A percentile compares a stretch with the other conserved stretches of the same genome.
These are phyloP conservation scores for crab-eating macaque (Macaca fascicularis) DNA, from an alignment of 2,113 vertebrate genomes.

Conservation along the genomic window DNA sequence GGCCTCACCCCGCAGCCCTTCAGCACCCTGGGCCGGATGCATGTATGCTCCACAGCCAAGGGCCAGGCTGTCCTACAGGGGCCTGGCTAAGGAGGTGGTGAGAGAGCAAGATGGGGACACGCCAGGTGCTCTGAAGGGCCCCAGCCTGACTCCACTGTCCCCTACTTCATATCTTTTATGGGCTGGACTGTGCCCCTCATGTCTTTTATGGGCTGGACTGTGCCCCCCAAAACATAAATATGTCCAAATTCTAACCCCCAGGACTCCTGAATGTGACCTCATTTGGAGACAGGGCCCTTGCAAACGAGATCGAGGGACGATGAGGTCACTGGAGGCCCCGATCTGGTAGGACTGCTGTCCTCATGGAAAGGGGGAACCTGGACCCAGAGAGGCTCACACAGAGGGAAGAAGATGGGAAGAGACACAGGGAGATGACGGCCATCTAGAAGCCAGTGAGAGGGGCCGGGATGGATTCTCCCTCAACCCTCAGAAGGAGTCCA, in stretches of 20 bases:
- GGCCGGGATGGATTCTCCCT: neutral
- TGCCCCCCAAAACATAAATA: neutral
- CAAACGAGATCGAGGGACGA: neutral
- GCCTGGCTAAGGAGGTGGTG: neutral
- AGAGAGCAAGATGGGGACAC: neutral
- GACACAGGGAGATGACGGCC: neutral
- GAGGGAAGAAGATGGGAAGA: neutral
- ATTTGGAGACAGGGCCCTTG: neutral
- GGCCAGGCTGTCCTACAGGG: neutral
- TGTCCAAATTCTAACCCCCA: neutral
- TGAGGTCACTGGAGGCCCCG: neutral
- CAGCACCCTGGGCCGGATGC: neutral
- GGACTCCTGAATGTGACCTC: neutral
- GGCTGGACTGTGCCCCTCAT: neutral
- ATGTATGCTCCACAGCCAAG: neutral
- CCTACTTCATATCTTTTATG: neutral
- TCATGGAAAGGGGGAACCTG: too few species aligned
- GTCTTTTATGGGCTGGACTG: neutral
- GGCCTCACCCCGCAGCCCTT: neutral
- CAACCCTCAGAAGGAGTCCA: neutral
- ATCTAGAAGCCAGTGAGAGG: neutral
- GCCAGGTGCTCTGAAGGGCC: neutral
- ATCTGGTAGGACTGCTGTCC: neutral
- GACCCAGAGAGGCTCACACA: neutral
- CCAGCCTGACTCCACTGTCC: neutral